Evolutionary conservation across 2,888 invertebrate species (phyloP), one percentile per base, ranked within the genome.

Genomic region (Esperia sulphurella): DNA sequence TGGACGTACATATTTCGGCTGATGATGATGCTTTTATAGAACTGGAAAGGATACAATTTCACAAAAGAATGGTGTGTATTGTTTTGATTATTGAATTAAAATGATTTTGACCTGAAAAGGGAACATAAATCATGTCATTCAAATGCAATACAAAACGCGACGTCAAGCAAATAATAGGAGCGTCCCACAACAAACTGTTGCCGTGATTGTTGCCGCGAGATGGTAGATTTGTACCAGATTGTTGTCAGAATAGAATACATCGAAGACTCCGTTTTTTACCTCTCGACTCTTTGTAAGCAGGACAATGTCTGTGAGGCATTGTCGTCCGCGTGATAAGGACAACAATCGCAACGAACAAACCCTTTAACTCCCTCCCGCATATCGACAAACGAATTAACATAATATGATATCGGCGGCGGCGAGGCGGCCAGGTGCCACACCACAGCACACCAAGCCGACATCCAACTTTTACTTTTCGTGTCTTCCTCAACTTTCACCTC

Each of bases 401-500:
- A 83, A 79, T 75, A 71, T 65, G 75, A 74, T 77, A 79, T 72
- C 69, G 21, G 21, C 21, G 21, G 21, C 60, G 63, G 61, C 33
- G 33, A 8, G 21, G 21, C 21, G 21, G 21, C 61, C 80, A 80
- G 79, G 78, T 83, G 83, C 78, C 76, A 58, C 73, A 65, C 63
- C 61, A 60, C 55, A 33, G 9, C 33, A 3, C 9, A 33, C 30
- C 30, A 5, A 8, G 8, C 30, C 47, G 52, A 46, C 54, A 49
- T 5, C 61, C 57, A 75, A 86, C 88, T 89, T 88, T 89, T 88
- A 87, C 87, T 89, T 89, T 85, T 76, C 69, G 71, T 66, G 66
- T 72, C 72, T 67, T 67, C 65, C 71, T 88, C 80, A 88, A 89
- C 88, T 89, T 89, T 89, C 88, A 89, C 88, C 88, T 86, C 79